These are phyloP conservation scores for Albula glossodonta DNA, from an alignment of 2,113 vertebrate species.

Conservation along the genomic window DNA sequence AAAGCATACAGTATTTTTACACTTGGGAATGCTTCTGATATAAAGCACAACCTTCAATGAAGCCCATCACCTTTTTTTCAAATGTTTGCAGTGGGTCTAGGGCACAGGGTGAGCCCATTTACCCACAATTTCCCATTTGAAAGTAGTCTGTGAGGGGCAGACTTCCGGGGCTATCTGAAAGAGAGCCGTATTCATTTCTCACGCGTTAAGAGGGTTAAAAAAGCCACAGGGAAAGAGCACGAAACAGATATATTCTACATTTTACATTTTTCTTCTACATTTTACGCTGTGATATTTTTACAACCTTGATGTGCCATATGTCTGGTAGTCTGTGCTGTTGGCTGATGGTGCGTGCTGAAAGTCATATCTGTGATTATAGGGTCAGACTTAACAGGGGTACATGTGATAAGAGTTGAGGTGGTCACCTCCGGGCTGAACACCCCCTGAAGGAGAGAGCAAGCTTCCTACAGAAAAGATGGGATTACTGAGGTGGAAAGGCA, in stretches of 20 bases:
- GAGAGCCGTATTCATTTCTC: constrained; percentile 21
- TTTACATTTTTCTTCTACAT: too few relatives aligned
- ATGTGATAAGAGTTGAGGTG: too few relatives aligned
- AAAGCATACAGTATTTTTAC: constrained; percentile 21
- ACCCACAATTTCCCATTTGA: constrained; percentile 67
- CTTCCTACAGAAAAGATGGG: neutral
- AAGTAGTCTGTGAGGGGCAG: constrained; percentile 48
- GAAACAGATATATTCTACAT: neutral
- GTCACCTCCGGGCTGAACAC: too few relatives aligned
- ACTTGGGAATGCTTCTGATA: constrained; percentile 1
- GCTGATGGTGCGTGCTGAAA: too few relatives aligned
- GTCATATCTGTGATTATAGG: too few relatives aligned
- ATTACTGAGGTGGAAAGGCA: constrained; percentile 6
- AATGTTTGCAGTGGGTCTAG: constrained; percentile 65
- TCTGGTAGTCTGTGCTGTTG: too few relatives aligned
- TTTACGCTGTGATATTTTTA: too few relatives aligned
- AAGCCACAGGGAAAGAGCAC: constrained; percentile 32
- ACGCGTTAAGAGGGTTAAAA: neutral
- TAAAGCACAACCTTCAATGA: constrained; percentile 53
- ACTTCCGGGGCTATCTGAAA: constrained; percentile 22
- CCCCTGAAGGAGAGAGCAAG: neutral
- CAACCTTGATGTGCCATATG: too few relatives aligned
- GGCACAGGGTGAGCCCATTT: constrained; percentile 69
- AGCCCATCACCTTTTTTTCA: constrained; percentile 24
- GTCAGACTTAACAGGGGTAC: too few relatives aligned